These are phyloP conservation scores for Ceratosolen fusciceps DNA, from an alignment of 1,140 invertebrate species.

Conservation along the genomic window DNA sequence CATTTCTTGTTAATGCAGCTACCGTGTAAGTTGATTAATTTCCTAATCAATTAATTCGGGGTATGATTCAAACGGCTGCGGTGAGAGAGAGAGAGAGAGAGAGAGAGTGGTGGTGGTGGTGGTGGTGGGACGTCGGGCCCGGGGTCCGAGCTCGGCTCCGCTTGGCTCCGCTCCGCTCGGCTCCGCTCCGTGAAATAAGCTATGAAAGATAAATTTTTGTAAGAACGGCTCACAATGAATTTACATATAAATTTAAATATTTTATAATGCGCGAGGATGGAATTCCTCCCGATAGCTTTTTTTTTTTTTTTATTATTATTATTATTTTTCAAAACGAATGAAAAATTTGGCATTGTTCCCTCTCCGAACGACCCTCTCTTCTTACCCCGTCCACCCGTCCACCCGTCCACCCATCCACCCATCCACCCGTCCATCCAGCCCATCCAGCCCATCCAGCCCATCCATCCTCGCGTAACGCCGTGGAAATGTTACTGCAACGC, in stretches of 20 bases:
- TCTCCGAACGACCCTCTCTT: too few species aligned
- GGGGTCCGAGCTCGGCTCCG: too few species aligned
- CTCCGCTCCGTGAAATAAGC: slow-evolving; percentile 1
- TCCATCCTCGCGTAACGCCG: too few species aligned
- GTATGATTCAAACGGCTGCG: slow-evolving; percentile 19
- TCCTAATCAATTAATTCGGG: slow-evolving; percentile 41
- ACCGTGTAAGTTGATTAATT: slow-evolving; percentile 40
- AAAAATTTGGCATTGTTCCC: not conserved
- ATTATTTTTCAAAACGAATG: slow-evolving; percentile 1
- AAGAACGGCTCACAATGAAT: slow-evolving; percentile 3
- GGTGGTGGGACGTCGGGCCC: too few species aligned
- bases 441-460: too few species aligned
- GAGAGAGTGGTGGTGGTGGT: too few species aligned
- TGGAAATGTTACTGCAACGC: too few species aligned
- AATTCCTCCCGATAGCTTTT: slow-evolving; percentile 5
- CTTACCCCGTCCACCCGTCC: too few species aligned
- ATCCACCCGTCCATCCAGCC: too few species aligned
- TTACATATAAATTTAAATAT: slow-evolving; percentile 41
- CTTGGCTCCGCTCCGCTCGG: not conserved
- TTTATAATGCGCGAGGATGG: slow-evolving; percentile 6
- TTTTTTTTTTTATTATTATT: too few species aligned
- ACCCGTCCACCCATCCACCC: too few species aligned
- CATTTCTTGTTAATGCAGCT: slow-evolving; percentile 32
- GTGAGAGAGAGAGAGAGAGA: too few species aligned
- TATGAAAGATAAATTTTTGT: slow-evolving; percentile 22